Base-by-base conservation (phyloP, 2,797 vertebrate genomes). In the Mormyrus proboscirostris region DNA sequence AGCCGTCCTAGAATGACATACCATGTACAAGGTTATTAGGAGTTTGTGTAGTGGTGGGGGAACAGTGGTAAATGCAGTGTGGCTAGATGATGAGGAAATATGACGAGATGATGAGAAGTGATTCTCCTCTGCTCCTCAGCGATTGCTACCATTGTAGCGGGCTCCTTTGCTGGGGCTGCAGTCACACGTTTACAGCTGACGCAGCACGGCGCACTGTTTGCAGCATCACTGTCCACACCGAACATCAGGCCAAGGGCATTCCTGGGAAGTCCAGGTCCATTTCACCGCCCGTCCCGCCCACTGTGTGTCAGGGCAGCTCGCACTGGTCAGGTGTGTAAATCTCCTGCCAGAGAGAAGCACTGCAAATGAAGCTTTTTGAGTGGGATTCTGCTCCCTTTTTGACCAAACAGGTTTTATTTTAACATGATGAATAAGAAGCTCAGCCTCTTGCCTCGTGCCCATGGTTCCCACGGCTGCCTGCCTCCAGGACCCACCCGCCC, bases 1-100 rank as follows among this genome's bases (percentile, higher is more conserved):
- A 89, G 41, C 0, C 90, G 25, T 87, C 92, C 1, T 79, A 3
- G 38, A n/a, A 41, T n/a, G 73, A 89, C 89, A 91, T 16, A 16
- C 19, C 41, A 55, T 38, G 4, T 9, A n/a, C 7, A 85, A 41
- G 88, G 10, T 57, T 57, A 82, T 88, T 84, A 84, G 49, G 14
- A 83, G 50, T 57, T 65, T 44, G 85, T 50, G 29, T 38, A 69
- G 5, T 22, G 33, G 88, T 62, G 88, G 88, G 88, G 82, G 12
- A 22, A 1, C 50, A 50, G 53, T 89, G n/a, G 57, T 50, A 69
- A 38, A 41, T 65, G 55, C 33, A 65, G 12, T 83, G 14, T 83
- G 44, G 82, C 41, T 22, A 79, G 38, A 79, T 79, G 38, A 79
- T 79, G 73, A 79, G 73, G 38, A 44, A 50, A 47, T 16, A 84